phyloP scores from a whole-genome alignment of 1,140 invertebrate genomes.

The Drosophila aff. region DNA sequence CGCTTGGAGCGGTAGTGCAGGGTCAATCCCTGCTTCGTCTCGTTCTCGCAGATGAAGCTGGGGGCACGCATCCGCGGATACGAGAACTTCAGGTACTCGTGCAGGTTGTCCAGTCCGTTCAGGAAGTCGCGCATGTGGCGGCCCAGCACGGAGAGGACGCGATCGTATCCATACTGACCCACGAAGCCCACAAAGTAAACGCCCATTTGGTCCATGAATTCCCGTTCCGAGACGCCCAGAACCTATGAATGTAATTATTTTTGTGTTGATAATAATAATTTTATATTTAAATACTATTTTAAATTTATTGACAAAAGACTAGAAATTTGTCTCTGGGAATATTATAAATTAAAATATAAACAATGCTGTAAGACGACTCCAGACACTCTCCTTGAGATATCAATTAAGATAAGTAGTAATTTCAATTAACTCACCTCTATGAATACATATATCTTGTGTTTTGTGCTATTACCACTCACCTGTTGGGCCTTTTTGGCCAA shows the following conservation, averaged over 20 bases:
- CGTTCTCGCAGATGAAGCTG: constrained; percentile 98
- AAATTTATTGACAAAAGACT: not conserved
- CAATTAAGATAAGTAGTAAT: not conserved
- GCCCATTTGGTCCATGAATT: constrained; percentile 96
- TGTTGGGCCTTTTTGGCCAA: constrained; percentile 93
- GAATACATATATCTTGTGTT: not conserved
- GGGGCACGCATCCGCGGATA: constrained; percentile 96
- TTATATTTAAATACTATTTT: no score
- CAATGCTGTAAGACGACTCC: no score
- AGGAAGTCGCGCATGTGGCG: constrained; percentile 97
- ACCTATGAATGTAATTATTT: constrained; percentile 87
- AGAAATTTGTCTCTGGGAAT: not conserved
- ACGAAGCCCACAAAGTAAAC: constrained; percentile 95
- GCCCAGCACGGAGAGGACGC: constrained; percentile 94
- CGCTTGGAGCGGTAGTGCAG: constrained; percentile 97
- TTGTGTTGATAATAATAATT: no score
- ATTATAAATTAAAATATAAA: not conserved
- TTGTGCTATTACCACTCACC: constrained; percentile 85
- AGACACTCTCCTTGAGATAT: not conserved
- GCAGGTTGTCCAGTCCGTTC: constrained; percentile 97
- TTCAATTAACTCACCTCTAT: not conserved
- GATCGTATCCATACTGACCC: constrained; percentile 97
- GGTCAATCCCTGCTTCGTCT: constrained; percentile 95
- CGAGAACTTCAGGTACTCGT: constrained; percentile 98
- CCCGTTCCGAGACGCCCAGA: constrained; percentile 92